Base-by-base conservation (phyloP, 2,797 vertebrate genomes). In the Chrysolophus pictus region DNA sequence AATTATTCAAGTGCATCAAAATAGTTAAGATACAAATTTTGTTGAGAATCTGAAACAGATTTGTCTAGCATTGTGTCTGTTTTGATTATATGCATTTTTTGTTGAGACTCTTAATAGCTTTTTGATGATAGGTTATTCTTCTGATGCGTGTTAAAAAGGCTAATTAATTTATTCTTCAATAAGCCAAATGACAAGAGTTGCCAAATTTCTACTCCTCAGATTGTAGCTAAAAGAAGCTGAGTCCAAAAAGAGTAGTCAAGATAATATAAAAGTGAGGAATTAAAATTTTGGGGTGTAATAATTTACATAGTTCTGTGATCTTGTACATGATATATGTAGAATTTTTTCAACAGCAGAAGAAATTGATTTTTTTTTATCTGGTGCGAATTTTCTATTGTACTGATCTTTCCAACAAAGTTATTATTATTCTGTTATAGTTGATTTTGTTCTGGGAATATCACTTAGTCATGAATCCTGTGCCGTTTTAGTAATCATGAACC, bases 401-500 rank as follows among this genome's bases (percentile, higher is more conserved):
- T 88, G 47, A 62, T 84, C 33, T 84, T 95, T 94, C 60, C 79
- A 94, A 49, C 21, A 90, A 80, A 65, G 70, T 85, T 64, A 51
- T 86, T 91, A 44, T 78, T 88, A 74, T 93, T 91, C 16, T 80
- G 44, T 65, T 91, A 16, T 46, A 86, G 89, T 83, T 11, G 41
- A 76, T 91, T 84, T 91, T 28, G 14, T 84, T 90, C 77, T 85
- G 74, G 72, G 78, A 91, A 73, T 95, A 96, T 85, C 79, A 42
- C 55, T 94, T 88, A 68, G 39, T 51, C 77, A 87, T 94, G 67
- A 93, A 87, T 87, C 59, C 33, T 90, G 22, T 75, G 37, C 77
- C 22, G 47, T 94, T 96, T 90, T 94, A 95, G 92, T 94, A 83
- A 93, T 94, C 65, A 68, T 76, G 76, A 90, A 41, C 28, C 65